Evolutionary conservation across 2,888 invertebrate species (phyloP).

Genomic region (Ametastegia equiseti): DNA sequence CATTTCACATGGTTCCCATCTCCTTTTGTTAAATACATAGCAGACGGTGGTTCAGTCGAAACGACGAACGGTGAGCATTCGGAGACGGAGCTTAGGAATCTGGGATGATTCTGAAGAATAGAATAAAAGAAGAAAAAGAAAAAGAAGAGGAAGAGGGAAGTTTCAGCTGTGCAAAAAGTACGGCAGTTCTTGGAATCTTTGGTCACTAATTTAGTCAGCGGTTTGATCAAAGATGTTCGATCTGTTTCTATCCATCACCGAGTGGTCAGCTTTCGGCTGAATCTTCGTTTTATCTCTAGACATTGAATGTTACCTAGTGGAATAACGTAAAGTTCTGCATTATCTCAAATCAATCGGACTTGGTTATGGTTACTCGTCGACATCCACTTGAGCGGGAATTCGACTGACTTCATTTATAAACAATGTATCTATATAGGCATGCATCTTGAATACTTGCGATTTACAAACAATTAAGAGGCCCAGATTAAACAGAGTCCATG

Average conservation of each 20-base stretch:
- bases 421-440: background rate
- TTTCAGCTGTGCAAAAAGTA: background rate
- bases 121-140: slow-evolving; percentile 6
- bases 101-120: slow-evolving; percentile 11
- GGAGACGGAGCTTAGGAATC: background rate
- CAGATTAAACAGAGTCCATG: background rate
- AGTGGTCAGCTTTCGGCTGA: background rate
- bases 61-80: background rate
- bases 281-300: too few relatives aligned
- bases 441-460: background rate
- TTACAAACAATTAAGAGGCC: slow-evolving; percentile 3
- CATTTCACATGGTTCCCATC: background rate
- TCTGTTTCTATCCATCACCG: background rate
- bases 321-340: too few relatives aligned
- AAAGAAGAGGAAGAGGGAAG: slow-evolving; percentile 4
- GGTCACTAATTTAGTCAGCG: slow-evolving; percentile 30
- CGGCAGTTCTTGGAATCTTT: slow-evolving; percentile 32
- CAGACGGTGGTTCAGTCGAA: background rate
- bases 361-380: too few relatives aligned
- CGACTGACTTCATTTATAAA: background rate
- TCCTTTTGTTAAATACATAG: background rate
- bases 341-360: too few relatives aligned
- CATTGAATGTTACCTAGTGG: too few relatives aligned
- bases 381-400: background rate
- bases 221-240: slow-evolving; percentile 3